Base-by-base conservation (phyloP, 2,113 vertebrate genomes). In the Panthera uncia region DNA sequence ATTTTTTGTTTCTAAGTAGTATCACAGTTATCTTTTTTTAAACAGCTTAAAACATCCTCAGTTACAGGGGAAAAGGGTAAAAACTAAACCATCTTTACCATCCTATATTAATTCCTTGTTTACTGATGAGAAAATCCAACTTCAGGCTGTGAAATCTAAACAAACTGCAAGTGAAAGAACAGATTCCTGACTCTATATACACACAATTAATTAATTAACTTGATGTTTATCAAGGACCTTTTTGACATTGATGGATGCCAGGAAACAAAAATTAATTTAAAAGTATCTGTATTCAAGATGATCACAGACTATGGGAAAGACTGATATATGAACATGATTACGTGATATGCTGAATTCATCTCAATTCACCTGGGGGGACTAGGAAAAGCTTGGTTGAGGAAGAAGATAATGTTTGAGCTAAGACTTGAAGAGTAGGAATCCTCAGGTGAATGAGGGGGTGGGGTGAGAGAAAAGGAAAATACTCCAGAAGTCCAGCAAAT, bases 141-240 rank as follows among this genome's bases (percentile, higher is more conserved):
- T 69, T 95, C 65, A 63, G 38, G 9, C 31, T 84, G 61, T 89
- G 41, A 95, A 97, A 95, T 29, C 84, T 91, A 81, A 94, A 89
- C 45, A 71, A 79, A n/a, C 18, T 57, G 38, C 38, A 80, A 94
- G 18, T 63, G 14, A 94, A 96, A 90, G 45, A 88, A 69, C 63
- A 81, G 65, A 94, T 31, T 89, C 31, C 18, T 61, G 41, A 87
- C 29, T 52, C 41, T 82, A 31, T 13, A 81, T 76, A 31, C 36
- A 88, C 57, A 76, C n/a, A 83, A 5, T n/a, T 94, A 73, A 73
- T 38, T 48, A 41, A 92, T 55, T 92, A 84, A 86, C n/a, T 79
- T 4, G 11, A 52, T 90, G 25, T 90, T 89, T 79, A 65, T 41
- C 55, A 33, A 93, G 36, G 38, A 31, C 27, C 33, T 81, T 73